Base-by-base conservation (phyloP, 2,888 invertebrate genomes). In the Apocheima hispidaria region DNA sequence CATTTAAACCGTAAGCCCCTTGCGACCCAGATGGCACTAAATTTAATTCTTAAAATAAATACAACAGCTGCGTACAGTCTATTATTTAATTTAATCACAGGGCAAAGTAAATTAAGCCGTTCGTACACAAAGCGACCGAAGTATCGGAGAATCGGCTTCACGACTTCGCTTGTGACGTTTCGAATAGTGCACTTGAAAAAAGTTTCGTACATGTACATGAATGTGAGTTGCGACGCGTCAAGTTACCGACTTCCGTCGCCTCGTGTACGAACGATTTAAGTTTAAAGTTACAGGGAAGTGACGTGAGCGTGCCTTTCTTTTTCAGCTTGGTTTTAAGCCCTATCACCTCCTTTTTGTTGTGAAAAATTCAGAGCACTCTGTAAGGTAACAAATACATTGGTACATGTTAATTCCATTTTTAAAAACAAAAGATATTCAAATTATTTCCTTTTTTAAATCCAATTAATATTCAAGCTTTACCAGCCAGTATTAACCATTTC, bases 311-410 rank as follows among this genome's bases (percentile, higher is more conserved):
- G 66, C 63, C 73, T 82, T 67, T 89, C 89, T 62, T 90, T 89
- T 4, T 55, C 73, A 1, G 73, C 78, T 1, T 86, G 86, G 55
- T 93, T 78, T 41, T 73, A 80, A 1, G 90, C 91, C 0, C 66
- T 61, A 43, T 90, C 87, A 38, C 77, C 33, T 79, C 68, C 53
- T 84, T 73, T 65, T 72, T 83, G 64, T 77, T 88, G 63, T 90
- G 75, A 40, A 92, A 65, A 2, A 79, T 58, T 66, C 88, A 93
- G n/a, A 93, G 70, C 72, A 65, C 93, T 93, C 86, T 60, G 88
- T 46, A 46, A 61, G 14, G 6, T 23, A 40, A 40, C 16, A 40
- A 21, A 38, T 2, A 7, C 4, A 3, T 23, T 14, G 1, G 7
- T 48, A 1, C 3, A 0, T 33, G 33, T 3, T 7, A 26, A 7